A percentile compares a stretch with the other conserved stretches of the same genome.
Evolutionary conservation across 2,113 vertebrate genomes (phyloP).

Genomic region (Melospiza georgiana): DNA sequence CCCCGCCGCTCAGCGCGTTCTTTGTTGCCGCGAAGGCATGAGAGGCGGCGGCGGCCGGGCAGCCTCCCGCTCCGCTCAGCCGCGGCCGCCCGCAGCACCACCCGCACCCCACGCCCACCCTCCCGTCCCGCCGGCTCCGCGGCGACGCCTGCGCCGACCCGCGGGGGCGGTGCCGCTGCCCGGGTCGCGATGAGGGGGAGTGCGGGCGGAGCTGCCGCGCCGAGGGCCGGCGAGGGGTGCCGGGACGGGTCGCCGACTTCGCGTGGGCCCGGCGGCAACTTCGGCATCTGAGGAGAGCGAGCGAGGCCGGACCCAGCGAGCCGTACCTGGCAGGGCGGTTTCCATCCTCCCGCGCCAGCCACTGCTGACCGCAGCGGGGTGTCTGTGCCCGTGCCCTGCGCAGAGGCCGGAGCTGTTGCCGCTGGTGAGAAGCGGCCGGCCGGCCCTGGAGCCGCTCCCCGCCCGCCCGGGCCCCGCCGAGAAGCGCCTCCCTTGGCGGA

Average conservation of each 20-base stretch:
- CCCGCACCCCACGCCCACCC: not conserved
- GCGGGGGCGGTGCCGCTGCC: not conserved
- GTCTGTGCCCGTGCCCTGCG: not conserved
- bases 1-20: constrained; percentile 62
- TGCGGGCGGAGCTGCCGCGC: not conserved
- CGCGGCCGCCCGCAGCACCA: not conserved
- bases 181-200: not conserved
- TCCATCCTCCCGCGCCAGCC: not conserved
- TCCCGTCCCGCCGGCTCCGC: constrained; percentile 27
- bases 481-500: not conserved
- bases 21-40: constrained; percentile 77
- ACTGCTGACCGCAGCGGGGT: not conserved
- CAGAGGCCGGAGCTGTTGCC: not conserved
- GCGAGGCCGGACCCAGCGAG: not conserved
- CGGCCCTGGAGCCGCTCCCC: no score
- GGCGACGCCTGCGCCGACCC: constrained; percentile 21
- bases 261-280: not conserved
- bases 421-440: not conserved
- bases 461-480: not conserved
- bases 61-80: not conserved
- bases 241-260: not conserved
- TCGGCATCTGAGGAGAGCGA: not conserved
- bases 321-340: not conserved
- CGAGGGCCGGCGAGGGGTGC: not conserved
- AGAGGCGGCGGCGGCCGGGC: constrained; percentile 20